Evolutionary conservation across 92 coral and sea anemone species (phyloP).

Genomic region (Epizoanthus scotinus): DNA sequence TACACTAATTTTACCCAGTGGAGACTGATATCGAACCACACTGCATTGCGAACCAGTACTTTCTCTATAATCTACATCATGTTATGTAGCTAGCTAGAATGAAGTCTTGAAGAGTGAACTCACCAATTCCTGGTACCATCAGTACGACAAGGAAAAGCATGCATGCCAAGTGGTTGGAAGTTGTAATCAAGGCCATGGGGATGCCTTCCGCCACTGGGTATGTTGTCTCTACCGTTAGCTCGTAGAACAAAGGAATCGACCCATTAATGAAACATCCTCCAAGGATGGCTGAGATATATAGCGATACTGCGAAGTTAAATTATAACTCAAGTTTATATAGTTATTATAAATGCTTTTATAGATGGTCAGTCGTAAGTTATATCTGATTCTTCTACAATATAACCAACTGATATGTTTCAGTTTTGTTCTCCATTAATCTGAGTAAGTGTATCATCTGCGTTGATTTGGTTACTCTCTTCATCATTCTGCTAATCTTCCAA

Average conservation of each 20-base stretch:
- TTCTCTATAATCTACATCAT: not conserved
- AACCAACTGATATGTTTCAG: too few relatives aligned
- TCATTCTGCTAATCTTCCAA: too few relatives aligned
- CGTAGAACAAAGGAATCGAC: slow-evolving; percentile 84
- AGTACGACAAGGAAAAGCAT: slow-evolving; percentile 75
- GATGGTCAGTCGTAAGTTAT: too few relatives aligned
- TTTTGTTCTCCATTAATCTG: too few relatives aligned
- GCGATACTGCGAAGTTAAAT: slow-evolving; percentile 55
- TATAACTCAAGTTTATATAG: not conserved
- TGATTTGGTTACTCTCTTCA: too few relatives aligned
- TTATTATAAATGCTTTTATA: not conserved
- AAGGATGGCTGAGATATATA: slow-evolving; percentile 81
- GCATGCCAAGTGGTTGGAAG: slow-evolving; percentile 83
- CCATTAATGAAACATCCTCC: slow-evolving; percentile 94
- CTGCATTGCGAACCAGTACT: not conserved
- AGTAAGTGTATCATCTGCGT: too few relatives aligned
- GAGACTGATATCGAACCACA: too few relatives aligned
- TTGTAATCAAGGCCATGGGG: slow-evolving; percentile 85
- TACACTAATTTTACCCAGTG: not conserved
- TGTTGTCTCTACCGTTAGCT: slow-evolving; percentile 77
- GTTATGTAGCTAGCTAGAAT: too few relatives aligned
- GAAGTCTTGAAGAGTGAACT: too few relatives aligned
- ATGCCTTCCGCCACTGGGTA: slow-evolving; percentile 89
- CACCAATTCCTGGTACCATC: slow-evolving; percentile 88
- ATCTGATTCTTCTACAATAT: too few relatives aligned